Conservation (phyloP, 1,140 invertebrate genomes). For the Drosophila malerkotliana region DNA sequence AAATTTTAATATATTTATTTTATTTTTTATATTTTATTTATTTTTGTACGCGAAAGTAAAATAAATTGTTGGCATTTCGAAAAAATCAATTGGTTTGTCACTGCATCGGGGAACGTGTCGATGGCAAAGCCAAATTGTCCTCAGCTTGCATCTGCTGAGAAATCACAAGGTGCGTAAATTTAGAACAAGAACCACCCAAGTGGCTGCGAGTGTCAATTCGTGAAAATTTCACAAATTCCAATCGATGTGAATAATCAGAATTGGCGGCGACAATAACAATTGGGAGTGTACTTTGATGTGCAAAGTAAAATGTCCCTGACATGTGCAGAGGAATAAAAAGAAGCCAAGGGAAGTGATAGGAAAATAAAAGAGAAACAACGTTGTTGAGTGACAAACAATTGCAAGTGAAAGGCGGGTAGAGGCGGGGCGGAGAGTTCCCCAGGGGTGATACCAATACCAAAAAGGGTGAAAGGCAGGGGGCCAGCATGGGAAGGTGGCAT, state of each 20-base stretch:
- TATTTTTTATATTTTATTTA: neutral
- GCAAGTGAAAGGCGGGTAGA: conserved; percentile 61
- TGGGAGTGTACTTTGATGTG: conserved; percentile 61
- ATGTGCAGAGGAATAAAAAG: conserved; percentile 21
- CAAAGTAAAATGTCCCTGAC: conserved; percentile 49
- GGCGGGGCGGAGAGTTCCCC: neutral
- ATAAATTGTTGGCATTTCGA: conserved; percentile 50
- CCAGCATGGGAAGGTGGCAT: neutral
- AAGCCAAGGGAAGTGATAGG: conserved; percentile 4
- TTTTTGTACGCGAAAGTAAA: conserved; percentile 8
- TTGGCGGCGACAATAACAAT: conserved; percentile 59
- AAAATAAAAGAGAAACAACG: conserved; percentile 53
- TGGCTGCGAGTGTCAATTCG: conserved; percentile 78
- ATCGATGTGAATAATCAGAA: conserved; percentile 82
- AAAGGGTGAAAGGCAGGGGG: conserved; percentile 10
- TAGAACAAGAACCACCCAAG: conserved; percentile 71
- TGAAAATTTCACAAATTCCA: conserved; percentile 80
- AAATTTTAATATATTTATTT: conserved; percentile 3
- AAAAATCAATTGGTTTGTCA: conserved; percentile 71
- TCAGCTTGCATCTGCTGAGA: conserved; percentile 5
- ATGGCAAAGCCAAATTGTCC: conserved; percentile 39
- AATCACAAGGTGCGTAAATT: conserved; percentile 53
- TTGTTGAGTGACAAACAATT: conserved; percentile 81
- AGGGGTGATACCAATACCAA: neutral
- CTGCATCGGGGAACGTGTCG: conserved; percentile 50